phyloP scores from a whole-genome alignment of 2,113 vertebrate species.

The Odontesthes bonariensis region DNA sequence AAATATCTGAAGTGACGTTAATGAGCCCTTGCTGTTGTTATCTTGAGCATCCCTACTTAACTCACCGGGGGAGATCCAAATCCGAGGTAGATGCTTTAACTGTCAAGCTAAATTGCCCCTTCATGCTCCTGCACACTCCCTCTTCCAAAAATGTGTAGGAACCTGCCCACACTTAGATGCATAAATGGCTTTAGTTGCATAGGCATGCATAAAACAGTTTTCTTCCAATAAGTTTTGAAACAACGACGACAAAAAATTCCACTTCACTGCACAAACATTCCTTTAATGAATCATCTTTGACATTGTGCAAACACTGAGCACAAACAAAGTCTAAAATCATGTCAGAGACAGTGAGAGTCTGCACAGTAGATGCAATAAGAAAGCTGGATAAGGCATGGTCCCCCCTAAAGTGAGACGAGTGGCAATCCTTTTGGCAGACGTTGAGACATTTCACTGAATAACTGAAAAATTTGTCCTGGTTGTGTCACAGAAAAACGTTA shows the following conservation, averaged over 20 bases:
- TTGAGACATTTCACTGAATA: conserved; percentile 1
- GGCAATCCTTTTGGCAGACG: neutral
- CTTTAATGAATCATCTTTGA: conserved; percentile 9
- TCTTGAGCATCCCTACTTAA: conserved; percentile 66
- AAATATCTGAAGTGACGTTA: conserved; percentile 68
- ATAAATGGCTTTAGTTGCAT: neutral
- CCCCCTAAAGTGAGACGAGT: neutral
- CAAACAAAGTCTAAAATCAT: neutral
- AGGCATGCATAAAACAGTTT: neutral
- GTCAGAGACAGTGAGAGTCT: neutral
- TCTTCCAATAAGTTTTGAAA: neutral
- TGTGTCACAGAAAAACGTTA: neutral
- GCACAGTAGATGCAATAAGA: neutral
- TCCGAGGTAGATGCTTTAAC: conserved; percentile 63
- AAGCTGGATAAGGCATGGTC: neutral
- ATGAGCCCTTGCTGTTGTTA: conserved; percentile 71
- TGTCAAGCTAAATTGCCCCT: conserved; percentile 59
- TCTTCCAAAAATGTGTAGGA: conserved; percentile 29
- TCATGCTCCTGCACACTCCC: conserved; percentile 44
- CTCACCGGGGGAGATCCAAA: conserved; percentile 66
- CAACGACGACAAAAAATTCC: neutral
- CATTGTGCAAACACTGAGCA: neutral
- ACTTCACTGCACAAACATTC: neutral
- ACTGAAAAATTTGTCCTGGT: neutral
- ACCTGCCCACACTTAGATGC: conserved; percentile 33